Evolutionary conservation across 1,140 invertebrate genomes (phyloP), one percentile per base, ranked within the genome.

Genomic region (Euura saliciscinereae): DNA sequence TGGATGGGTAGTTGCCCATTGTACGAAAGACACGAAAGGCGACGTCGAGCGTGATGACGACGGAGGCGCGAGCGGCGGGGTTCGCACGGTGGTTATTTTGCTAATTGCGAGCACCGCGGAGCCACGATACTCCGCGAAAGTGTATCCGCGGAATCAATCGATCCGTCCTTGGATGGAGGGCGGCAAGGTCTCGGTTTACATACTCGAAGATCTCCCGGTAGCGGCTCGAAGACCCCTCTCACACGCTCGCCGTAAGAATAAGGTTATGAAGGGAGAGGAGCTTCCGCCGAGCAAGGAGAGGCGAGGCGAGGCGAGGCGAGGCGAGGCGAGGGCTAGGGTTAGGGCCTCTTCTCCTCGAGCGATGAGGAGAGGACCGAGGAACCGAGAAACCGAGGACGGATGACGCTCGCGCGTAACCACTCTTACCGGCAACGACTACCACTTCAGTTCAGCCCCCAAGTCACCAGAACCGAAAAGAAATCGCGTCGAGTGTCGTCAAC

Each of bases 241-340:
- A 73, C 64, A 86, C 84, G 28, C 83, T 85, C 83, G 79, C 81
- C 83, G 83, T 85, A 87, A 87, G 85, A 86, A 86, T 87, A 87
- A 87, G 84, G 84, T 87, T 86, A 73, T 68, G 65, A 64, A 67
- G 64, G 45, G 69, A 68, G 68, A 75, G 66, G 76, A 76, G 65
- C 51, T 59, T 59, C 70, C 45, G 59, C 70, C 65, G 43, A 44
- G 73, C 69, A n/a, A 44, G 65, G 8, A 51, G 73, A 74, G 69
- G 45, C 42, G 28, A 59, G 43, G n/a, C 65, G 45, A 65, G 43
- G 67, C 64, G n/a, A 43, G 51, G 42, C 65, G 73, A 44, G 66
- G 10, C 66, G 66, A 42, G 64, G 51, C 67, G 44, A 66, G 43
- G 44, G 65, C 42, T 65, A 43, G 65, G 59, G 43, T 69, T 45